Evolutionary conservation across 1,140 invertebrate genomes (phyloP).

Genomic region (Cataglyphis hispanica): DNA sequence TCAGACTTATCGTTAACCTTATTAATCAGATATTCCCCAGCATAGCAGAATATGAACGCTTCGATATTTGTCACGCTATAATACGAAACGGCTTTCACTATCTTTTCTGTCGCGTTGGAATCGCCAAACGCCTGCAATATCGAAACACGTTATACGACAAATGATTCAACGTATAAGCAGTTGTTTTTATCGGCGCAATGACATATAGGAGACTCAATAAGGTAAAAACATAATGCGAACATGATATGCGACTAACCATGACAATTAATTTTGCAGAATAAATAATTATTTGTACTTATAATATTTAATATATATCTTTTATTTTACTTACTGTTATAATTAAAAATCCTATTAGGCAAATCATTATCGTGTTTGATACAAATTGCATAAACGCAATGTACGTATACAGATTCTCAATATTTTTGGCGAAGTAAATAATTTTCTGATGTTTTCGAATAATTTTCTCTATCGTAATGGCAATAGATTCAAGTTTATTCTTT

Average conservation of each 20-base stretch:
- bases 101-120: neutral
- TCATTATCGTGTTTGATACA: neutral
- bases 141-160: neutral
- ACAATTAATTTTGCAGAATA: constrained; percentile 1
- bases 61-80: constrained; percentile 44
- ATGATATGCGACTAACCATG: too few relatives aligned
- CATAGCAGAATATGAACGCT: constrained; percentile 60
- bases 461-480: neutral
- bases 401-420: neutral
- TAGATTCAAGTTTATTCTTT: neutral
- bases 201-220: too few relatives aligned
- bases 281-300: neutral
- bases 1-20: neutral
- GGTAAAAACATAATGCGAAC: neutral
- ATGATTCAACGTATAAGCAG: neutral
- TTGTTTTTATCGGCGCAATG: neutral
- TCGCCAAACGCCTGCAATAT: constrained; percentile 26
- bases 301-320: neutral
- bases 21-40: constrained; percentile 52
- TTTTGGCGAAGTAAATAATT: neutral
- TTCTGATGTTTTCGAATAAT: constrained; percentile 23
- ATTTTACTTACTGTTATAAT: neutral
- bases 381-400: neutral
- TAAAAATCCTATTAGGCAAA: constrained; percentile 7
- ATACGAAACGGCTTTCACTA: constrained; percentile 33